Percentiles rank a stretch among this genome's conserved stretches.
phyloP scores from a whole-genome alignment of 2,888 invertebrate species.

The Scaptomyza parva region DNA sequence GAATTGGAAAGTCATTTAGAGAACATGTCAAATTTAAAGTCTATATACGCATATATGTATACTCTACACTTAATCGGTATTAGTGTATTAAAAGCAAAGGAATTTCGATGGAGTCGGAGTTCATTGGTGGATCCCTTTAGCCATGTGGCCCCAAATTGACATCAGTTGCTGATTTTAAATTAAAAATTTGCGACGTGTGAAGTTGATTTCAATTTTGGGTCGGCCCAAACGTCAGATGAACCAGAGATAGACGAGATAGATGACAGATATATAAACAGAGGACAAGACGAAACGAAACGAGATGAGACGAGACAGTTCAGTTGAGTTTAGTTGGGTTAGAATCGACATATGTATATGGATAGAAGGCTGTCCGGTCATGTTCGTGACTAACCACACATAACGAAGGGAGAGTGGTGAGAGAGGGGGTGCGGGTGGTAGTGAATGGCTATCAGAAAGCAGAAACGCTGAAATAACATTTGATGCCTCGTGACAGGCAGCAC shows the following conservation, averaged over 20 bases:
- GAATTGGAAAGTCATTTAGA: too few species aligned
- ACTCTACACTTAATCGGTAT: neutral
- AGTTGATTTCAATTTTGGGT: constrained; percentile 77
- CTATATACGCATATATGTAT: too few species aligned
- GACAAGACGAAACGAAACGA: constrained; percentile 8
- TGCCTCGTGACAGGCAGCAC: constrained; percentile 57
- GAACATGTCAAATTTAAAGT: too few species aligned
- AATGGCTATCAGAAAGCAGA: constrained; percentile 17
- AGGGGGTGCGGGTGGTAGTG: too few species aligned
- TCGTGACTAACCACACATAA: constrained; percentile 53
- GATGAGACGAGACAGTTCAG: neutral
- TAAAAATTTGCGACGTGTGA: constrained; percentile 80
- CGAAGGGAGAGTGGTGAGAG: too few species aligned
- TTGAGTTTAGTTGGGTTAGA: constrained; percentile 13
- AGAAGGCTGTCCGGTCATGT: constrained; percentile 20
- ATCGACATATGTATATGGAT: neutral
- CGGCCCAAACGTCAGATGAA: constrained; percentile 63
- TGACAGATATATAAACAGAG: neutral
- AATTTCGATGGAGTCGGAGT: constrained; percentile 7
- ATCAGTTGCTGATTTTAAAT: constrained; percentile 81
- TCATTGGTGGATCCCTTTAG: constrained; percentile 27
- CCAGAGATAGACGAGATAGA: constrained; percentile 40
- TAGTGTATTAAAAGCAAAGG: constrained; percentile 4
- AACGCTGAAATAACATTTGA: constrained; percentile 62
- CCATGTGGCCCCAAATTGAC: constrained; percentile 65